These are phyloP conservation scores for Perithous albicinctus DNA, from an alignment of 2,888 invertebrate genomes.

Conservation along the genomic window DNA sequence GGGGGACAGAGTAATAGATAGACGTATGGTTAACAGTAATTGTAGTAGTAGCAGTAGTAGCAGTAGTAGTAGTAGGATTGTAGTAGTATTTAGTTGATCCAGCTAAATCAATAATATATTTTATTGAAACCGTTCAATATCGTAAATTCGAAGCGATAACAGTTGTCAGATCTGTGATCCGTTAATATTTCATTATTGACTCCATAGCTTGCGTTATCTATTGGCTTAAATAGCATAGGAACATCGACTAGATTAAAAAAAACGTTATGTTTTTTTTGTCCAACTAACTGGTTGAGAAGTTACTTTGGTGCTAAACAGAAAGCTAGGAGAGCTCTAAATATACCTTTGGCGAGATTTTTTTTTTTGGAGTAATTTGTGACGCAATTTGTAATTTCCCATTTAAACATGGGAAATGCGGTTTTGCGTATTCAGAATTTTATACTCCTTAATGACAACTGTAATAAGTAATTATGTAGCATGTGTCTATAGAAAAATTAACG, in stretches of 20 bases:
- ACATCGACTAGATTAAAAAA: not conserved
- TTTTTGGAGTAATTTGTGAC: no score
- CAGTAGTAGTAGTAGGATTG: not conserved
- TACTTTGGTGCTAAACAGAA: no score
- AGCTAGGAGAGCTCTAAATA: no score
- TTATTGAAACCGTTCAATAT: constrained; percentile 20
- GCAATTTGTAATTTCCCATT: no score
- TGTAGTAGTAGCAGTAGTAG: not conserved
- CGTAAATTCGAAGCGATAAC: not conserved
- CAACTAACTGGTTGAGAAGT: no score
- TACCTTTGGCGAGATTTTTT: no score
- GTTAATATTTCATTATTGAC: constrained; percentile 11
- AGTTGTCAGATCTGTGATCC: not conserved
- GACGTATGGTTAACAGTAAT: constrained; percentile 2
- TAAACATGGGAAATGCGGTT: no score
- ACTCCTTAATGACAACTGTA: no score
- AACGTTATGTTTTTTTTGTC: no score
- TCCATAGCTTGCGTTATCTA: not conserved
- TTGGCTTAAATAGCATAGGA: not conserved
- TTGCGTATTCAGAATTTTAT: no score
- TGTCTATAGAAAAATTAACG: no score
- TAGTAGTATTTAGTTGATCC: constrained; percentile 4
- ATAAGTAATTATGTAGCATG: no score
- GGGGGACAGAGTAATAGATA: not conserved
- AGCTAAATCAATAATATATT: constrained; percentile 29